Evolutionary conservation across 1,140 invertebrate species (phyloP), one percentile per base, ranked within the genome.

Genomic region (Macrobrachium nipponense): DNA sequence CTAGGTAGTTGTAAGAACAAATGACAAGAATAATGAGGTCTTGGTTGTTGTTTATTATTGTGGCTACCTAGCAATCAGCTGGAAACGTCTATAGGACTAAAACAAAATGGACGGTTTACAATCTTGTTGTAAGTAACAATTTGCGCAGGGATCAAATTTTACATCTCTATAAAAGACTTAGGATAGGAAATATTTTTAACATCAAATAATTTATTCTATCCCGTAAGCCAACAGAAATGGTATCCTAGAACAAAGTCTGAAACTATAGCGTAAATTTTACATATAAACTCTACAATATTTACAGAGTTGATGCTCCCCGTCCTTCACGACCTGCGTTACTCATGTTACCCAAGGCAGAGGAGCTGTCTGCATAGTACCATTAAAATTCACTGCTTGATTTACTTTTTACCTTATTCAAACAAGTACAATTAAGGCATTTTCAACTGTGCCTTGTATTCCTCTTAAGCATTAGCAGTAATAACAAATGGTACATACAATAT

Each of bases 141-240:
- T 51, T 51, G 51, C 51, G 51, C 51, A 51, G 51, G 51, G 51
- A 51, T 51, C 51, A 51, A 51, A 51, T 51, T 51, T 51, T 51
- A 51, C 51, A 51, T 51, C 51, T 51, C 51, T 51, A 51, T 51
- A 51, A 51, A 51, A 51, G 51, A 51, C 51, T 84, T 64, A 43
- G 70, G 17, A 73, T 36, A 23, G 17, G 60, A 79, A 58, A 79
- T 59, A 79, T n/a, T 59, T 60, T 79, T 14, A 86, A 86, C 84
- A 86, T 86, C 84, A 86, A 86, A 86, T 86, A 86, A 86, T 86
- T 86, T 86, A 86, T 86, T 86, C 77, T 86, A 86, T 86, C 84
- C 84, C 84, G 70, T 86, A 86, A 86, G 84, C 84, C 84, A 86
- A 86, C 84, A 86, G 82, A 79, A 80, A 86, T 86, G 59, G 75